phyloP scores from a whole-genome alignment of 2,113 vertebrate species.

The Peucedramus taeniatus region DNA sequence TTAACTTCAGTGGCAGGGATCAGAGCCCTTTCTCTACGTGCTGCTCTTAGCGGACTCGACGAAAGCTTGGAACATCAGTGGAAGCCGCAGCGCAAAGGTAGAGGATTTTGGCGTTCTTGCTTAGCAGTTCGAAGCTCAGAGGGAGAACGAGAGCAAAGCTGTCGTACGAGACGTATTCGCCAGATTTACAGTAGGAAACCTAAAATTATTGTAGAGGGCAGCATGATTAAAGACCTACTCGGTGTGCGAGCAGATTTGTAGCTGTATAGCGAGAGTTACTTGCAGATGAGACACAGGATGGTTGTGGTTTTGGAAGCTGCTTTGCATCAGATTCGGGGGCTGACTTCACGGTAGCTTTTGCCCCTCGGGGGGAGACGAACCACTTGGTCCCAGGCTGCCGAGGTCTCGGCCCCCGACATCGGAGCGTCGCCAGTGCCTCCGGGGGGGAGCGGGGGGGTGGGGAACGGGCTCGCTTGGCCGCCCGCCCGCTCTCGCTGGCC shows the following conservation, averaged over 20 bases:
- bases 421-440: background rate
- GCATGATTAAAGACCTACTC: background rate
- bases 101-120: background rate
- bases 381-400: background rate
- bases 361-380: conserved; percentile 14
- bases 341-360: conserved; percentile 36
- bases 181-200: conserved; percentile 35
- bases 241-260: background rate
- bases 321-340: background rate
- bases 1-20: conserved; percentile 34
- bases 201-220: conserved; percentile 42
- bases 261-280: background rate
- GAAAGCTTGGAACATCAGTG: background rate
- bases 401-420: background rate
- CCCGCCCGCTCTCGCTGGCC: background rate
- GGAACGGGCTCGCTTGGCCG: background rate
- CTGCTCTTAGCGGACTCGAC: background rate
- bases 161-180: background rate
- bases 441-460: background rate
- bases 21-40: background rate
- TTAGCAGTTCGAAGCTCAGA: background rate
- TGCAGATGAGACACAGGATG: background rate
- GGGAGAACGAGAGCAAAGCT: background rate
- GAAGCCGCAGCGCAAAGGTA: background rate
- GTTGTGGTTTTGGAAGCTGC: conserved; percentile 31